These are phyloP conservation scores for Pangasius djambal DNA, from an alignment of 2,797 vertebrate species.

Conservation along the genomic window DNA sequence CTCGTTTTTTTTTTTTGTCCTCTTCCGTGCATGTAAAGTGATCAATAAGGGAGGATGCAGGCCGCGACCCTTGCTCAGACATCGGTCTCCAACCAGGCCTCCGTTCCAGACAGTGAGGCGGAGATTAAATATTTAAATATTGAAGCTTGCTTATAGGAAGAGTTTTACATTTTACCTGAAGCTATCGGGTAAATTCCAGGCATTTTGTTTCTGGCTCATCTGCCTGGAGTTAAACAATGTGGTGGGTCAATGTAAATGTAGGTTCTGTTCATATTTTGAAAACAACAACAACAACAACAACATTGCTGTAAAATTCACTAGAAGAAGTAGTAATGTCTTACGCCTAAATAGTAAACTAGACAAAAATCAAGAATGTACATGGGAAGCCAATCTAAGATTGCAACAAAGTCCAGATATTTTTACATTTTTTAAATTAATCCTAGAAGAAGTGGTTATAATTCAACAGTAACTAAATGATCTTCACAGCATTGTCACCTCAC, in stretches of 20 bases:
- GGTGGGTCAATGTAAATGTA: neutral
- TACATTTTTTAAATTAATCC: neutral
- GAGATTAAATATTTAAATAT: constrained; percentile 36
- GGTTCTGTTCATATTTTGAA: neutral
- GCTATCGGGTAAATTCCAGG: neutral
- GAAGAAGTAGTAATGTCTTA: neutral
- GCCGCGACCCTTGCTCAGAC: constrained; percentile 24
- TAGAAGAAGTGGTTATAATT: neutral
- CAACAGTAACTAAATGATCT: neutral
- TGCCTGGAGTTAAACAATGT: neutral
- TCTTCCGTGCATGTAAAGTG: constrained; percentile 32
- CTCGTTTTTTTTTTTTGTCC: constrained; percentile 30
- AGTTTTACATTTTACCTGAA: constrained; percentile 24
- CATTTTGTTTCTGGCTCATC: constrained; percentile 1
- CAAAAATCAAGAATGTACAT: neutral
- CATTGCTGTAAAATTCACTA: neutral
- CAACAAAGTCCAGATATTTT: neutral
- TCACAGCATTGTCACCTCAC: neutral
- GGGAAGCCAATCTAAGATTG: neutral
- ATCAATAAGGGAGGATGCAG: constrained; percentile 34
- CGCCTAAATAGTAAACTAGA: neutral
- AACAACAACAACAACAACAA: neutral
- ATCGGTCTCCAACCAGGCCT: neutral
- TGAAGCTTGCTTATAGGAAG: constrained; percentile 13
- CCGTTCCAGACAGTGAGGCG: constrained; percentile 12